These are phyloP conservation scores for Leucopsar rothschildi DNA, from an alignment of 2,113 vertebrate genomes.

Conservation along the genomic window DNA sequence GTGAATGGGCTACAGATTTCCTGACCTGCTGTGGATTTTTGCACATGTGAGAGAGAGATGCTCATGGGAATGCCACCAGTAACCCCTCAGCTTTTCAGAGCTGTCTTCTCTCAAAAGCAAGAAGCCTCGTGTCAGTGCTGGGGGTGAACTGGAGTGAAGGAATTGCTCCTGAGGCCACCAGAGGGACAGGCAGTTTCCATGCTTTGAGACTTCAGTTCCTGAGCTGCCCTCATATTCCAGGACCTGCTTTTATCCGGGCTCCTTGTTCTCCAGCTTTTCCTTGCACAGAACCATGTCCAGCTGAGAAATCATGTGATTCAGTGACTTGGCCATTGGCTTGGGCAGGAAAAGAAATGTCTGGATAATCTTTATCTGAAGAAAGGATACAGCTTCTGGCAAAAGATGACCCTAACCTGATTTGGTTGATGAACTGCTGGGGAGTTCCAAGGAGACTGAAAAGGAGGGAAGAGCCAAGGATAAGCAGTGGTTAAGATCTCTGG, in stretches of 20 bases:
- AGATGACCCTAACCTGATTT: neutral
- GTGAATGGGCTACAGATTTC: neutral
- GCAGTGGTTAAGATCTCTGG: neutral
- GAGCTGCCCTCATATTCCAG: neutral
- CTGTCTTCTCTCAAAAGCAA: neutral
- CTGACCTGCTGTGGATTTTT: neutral
- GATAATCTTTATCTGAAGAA: neutral
- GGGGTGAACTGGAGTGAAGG: neutral
- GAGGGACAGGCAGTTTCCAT: neutral
- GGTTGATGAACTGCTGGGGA: neutral
- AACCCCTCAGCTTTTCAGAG: neutral
- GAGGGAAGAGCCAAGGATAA: neutral
- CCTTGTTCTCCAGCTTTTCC: neutral
- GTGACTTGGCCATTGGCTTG: neutral
- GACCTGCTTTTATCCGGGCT: neutral
- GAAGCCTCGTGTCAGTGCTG: neutral
- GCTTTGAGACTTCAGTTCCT: neutral
- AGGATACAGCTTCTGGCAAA: neutral
- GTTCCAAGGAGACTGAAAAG: neutral
- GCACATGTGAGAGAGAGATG: neutral
- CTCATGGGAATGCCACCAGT: neutral
- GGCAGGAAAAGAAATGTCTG: neutral
- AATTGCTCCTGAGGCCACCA: neutral
- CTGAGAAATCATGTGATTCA: rapidly evolving
- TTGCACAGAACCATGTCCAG: neutral